phyloP scores from a whole-genome alignment of 1,140 invertebrate genomes.

The Drosophila kurseongensis region DNA sequence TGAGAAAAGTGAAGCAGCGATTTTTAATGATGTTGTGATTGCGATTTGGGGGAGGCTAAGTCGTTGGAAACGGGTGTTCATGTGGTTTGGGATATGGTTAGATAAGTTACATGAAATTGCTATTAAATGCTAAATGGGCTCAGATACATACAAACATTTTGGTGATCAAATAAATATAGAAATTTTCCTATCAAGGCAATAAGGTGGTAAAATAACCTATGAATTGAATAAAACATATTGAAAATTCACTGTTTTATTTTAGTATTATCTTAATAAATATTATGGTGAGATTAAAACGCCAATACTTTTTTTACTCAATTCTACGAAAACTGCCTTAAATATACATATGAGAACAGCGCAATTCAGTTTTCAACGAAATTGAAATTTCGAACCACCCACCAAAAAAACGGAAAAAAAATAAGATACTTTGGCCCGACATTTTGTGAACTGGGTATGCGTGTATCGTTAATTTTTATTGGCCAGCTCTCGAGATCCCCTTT shows the following conservation, averaged over 20 bases:
- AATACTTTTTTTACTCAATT: neutral
- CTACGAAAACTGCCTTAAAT: neutral
- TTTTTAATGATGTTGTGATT: conserved; percentile 76
- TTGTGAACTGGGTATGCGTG: conserved; percentile 69
- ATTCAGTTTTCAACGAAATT: conserved; percentile 61
- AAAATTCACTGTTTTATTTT: too few relatives aligned
- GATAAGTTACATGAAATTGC: too few relatives aligned
- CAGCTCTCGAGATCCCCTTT: conserved; percentile 72
- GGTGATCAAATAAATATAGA: too few relatives aligned
- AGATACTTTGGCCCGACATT: conserved; percentile 48
- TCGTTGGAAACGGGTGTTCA: conserved; percentile 16
- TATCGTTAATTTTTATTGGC: conserved; percentile 80
- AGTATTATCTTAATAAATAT: too few relatives aligned
- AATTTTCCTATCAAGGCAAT: too few relatives aligned
- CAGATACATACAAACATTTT: too few relatives aligned
- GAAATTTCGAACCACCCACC: conserved; percentile 56
- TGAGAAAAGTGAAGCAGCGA: conserved; percentile 73
- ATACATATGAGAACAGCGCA: neutral
- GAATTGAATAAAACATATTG: too few relatives aligned
- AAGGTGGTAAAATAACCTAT: too few relatives aligned
- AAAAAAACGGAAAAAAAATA: conserved; percentile 3
- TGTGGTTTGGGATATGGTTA: conserved; percentile 1
- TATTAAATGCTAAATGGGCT: too few relatives aligned
- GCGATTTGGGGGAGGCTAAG: neutral
- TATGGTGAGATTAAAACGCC: too few relatives aligned